These are phyloP conservation scores for Istiophorus platypterus DNA, from an alignment of 2,113 vertebrate species.

Conservation along the genomic window DNA sequence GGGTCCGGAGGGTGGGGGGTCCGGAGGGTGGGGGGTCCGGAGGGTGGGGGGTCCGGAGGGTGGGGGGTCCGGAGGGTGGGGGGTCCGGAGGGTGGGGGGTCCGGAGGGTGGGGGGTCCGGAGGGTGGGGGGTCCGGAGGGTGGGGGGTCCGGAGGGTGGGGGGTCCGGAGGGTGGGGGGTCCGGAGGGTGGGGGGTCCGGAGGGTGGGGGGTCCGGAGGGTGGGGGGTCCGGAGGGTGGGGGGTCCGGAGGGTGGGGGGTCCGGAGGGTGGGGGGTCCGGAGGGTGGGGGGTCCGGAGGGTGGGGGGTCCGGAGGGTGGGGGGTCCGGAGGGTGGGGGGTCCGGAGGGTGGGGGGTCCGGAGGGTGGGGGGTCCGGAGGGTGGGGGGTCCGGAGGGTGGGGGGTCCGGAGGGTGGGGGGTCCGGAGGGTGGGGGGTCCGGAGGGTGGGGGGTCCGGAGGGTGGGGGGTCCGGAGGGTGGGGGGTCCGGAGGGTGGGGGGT, in stretches of 20 bases:
- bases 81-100: slow-evolving; percentile 16
- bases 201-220: no score
- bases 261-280: slow-evolving; percentile 1
- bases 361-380: slow-evolving; percentile 19
- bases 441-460: no score
- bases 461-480: slow-evolving; percentile 16
- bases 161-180: neutral
- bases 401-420: neutral
- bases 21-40: slow-evolving; percentile 1
- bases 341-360: neutral
- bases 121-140: slow-evolving; percentile 19
- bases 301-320: neutral
- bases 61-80: neutral
- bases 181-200: slow-evolving; percentile 7
- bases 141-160: neutral
- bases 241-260: neutral
- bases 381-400: neutral
- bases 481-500: neutral
- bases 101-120: neutral
- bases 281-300: slow-evolving; percentile 7
- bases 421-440: slow-evolving; percentile 7
- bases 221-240: slow-evolving; percentile 16
- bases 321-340: slow-evolving; percentile 16
- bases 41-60: slow-evolving; percentile 7
- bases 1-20: neutral